Conservation (phyloP, 2,888 invertebrate species). For the Hypselothyrea guttata region DNA sequence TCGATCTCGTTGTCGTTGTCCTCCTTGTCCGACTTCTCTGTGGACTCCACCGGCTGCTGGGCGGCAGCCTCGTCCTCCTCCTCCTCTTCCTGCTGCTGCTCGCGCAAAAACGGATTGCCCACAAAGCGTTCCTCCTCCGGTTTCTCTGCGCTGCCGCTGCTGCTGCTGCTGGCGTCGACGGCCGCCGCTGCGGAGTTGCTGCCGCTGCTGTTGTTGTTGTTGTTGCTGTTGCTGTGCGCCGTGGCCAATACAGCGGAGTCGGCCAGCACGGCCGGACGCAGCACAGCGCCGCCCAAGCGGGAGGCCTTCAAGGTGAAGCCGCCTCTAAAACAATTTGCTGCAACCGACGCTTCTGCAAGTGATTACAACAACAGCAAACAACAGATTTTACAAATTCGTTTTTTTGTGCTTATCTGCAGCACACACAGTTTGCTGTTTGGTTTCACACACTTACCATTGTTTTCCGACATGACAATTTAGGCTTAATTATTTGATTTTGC, state of each 20-base stretch:
- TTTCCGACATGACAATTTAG: constrained; percentile 78
- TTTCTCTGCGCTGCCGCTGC: constrained; percentile 38
- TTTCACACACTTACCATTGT: constrained; percentile 76
- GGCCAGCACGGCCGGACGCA: constrained; percentile 79
- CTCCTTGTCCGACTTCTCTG: constrained; percentile 62
- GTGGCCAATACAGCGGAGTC: constrained; percentile 74
- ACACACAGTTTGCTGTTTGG: too few species aligned
- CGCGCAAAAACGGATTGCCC: constrained; percentile 80
- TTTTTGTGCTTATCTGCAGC: too few species aligned
- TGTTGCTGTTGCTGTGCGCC: constrained; percentile 30
- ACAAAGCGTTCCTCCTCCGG: constrained; percentile 56
- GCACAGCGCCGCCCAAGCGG: constrained; percentile 76
- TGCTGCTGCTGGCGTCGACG: constrained; percentile 35
- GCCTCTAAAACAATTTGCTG: constrained; percentile 79
- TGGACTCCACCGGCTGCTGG: constrained; percentile 55
- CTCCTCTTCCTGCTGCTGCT: constrained; percentile 71
- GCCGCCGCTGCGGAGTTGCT: constrained; percentile 39
- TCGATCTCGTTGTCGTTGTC: constrained; percentile 75
- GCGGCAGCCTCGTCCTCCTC: constrained; percentile 53
- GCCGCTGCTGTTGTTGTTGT: constrained; percentile 11
- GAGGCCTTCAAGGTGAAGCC: constrained; percentile 77
- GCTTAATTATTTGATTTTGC: constrained; percentile 41
- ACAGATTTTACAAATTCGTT: constrained; percentile 17
- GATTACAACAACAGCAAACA: constrained; percentile 37
- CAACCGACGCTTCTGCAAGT: constrained; percentile 80